Evolutionary conservation across 2,888 invertebrate species (phyloP).

Genomic region (Sinohyriopsis cumingii): DNA sequence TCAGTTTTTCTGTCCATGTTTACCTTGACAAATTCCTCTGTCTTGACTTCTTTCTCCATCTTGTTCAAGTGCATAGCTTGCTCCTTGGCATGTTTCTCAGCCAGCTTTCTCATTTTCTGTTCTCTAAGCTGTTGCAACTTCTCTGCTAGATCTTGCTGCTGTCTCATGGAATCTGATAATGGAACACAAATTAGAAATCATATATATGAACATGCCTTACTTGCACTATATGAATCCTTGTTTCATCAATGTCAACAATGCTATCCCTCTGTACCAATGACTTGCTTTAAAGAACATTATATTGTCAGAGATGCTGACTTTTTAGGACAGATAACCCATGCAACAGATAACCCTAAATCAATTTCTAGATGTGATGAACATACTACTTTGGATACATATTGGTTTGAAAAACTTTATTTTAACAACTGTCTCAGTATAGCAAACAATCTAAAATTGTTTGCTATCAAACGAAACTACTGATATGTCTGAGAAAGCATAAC

Average conservation of each 20-base stretch:
- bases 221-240: not conserved
- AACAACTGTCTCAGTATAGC: too few relatives aligned
- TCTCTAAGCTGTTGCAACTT: constrained; percentile 49
- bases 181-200: not conserved
- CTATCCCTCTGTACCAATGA: constrained; percentile 1
- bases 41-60: constrained; percentile 45
- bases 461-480: too few relatives aligned
- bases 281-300: not conserved
- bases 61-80: constrained; percentile 45
- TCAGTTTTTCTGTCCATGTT: not conserved
- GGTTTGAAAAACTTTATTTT: too few relatives aligned
- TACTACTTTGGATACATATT: too few relatives aligned
- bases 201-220: not conserved
- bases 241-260: not conserved
- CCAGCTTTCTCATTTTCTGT: constrained; percentile 43
- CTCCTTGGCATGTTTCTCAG: constrained; percentile 58
- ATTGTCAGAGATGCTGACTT: too few relatives aligned
- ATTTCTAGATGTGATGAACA: too few relatives aligned
- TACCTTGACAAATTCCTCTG: constrained; percentile 56
- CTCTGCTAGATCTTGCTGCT: constrained; percentile 55
- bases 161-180: constrained; percentile 44
- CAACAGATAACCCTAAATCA: too few relatives aligned
- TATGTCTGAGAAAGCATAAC: too few relatives aligned
- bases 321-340: too few relatives aligned
- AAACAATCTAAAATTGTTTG: too few relatives aligned